Evolutionary conservation across 64 coral and sea anemone genomes (phyloP).

Genomic region (Montipora efflorescens): DNA sequence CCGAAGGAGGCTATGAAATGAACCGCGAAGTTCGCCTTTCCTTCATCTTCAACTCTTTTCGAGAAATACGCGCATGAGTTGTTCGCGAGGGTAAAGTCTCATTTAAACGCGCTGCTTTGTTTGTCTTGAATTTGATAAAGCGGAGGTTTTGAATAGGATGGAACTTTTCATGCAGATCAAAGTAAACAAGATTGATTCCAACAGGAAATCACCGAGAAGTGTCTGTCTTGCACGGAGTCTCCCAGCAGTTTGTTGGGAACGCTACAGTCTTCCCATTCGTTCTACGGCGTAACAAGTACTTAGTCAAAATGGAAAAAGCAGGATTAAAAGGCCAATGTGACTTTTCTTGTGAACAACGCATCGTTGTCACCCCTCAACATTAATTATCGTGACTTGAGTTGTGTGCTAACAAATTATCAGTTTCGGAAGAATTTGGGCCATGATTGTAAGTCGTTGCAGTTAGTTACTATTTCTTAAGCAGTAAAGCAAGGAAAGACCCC

Average conservation of each 20-base stretch:
- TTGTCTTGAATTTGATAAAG: not conserved
- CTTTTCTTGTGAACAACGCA: not conserved
- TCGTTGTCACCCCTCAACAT: not conserved
- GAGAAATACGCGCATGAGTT: not conserved
- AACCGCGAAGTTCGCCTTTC: not conserved
- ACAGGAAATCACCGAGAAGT: not conserved
- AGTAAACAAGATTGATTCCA: conserved; percentile 3
- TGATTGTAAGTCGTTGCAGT: no score
- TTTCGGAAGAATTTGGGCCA: no score
- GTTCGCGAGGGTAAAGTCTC: not conserved
- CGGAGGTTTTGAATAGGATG: not conserved
- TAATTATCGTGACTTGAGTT: not conserved
- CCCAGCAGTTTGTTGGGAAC: not conserved
- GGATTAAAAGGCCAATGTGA: not conserved
- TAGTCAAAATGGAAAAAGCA: not conserved
- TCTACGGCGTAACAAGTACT: not conserved
- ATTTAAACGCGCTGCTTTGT: not conserved
- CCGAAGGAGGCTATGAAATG: not conserved
- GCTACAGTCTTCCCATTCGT: not conserved
- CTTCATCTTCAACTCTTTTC: not conserved
- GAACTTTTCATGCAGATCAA: not conserved
- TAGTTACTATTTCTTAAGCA: no score
- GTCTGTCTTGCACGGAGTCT: not conserved
- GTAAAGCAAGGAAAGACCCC: no score
- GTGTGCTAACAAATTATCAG: no score